Base-by-base conservation (phyloP, 2,797 vertebrate species). In the Synanceia verrucosa region DNA sequence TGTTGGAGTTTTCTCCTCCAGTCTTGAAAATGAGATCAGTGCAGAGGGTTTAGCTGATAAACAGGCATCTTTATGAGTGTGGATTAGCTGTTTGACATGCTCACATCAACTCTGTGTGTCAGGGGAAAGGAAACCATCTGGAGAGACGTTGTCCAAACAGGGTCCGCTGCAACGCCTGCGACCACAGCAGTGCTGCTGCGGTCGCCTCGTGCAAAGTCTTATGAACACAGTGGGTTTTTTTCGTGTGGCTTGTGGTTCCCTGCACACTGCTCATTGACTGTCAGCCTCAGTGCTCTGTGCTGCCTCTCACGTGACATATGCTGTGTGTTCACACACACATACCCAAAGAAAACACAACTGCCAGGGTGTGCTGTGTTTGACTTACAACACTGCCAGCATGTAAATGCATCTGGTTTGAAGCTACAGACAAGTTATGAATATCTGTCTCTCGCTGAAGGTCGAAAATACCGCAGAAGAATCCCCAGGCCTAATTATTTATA, bases 231-330 rank as follows among this genome's bases (percentile, higher is more conserved):
- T 76, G 80, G 10, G n/a, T 50, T 58, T 65, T 59, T 28, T 69
- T 39, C 65, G 66, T 78, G 78, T 76, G 78, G 81, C 47, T 31
- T 78, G 84, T 72, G 87, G 89, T 82, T 80, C 51, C 13, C 37
- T 46, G 48, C 23, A 48, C 33, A 28, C 72, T 66, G 72, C 61
- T 66, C 10, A 63, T 36, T 73, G 79, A 63, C 68, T 26, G 57
- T 58, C n/a, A 34, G 43, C 46, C 55, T 65, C 53, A 4, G 12
- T 21, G 29, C 34, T 33, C 51, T 37, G 8, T 1, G 46, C 65
- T 50, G n/a, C n/a, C 18, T 4, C 43, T 26, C 55, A 68, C 24
- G 9, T 51, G 24, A 79, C 34, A 61, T n/a, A 19, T 43, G n/a
- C 39, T 43, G 9, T 43, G 39, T 31, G 6, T 8, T 7, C 12